phyloP scores from a whole-genome alignment of 2,888 invertebrate genomes.

The Cephus nigrinus region DNA sequence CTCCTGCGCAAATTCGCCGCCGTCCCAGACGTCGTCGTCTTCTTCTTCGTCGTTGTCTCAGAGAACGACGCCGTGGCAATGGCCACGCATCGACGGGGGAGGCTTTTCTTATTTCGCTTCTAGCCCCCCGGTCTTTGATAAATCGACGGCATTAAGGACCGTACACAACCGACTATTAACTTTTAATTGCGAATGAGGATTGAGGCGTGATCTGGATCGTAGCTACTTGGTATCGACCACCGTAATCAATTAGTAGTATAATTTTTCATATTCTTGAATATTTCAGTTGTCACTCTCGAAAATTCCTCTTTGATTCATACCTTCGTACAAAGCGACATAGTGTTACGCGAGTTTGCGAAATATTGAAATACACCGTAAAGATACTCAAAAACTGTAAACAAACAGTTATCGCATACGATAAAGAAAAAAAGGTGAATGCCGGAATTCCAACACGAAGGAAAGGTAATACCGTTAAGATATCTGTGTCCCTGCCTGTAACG shows the following conservation, averaged over 20 bases:
- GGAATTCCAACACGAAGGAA: neutral
- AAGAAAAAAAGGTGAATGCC: neutral
- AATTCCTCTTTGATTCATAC: neutral
- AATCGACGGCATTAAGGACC: constrained; percentile 47
- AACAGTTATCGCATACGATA: neutral
- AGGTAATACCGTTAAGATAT: neutral
- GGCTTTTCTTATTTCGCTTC: constrained; percentile 47
- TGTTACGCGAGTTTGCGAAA: neutral
- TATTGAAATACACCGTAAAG: neutral
- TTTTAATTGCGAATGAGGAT: constrained; percentile 28
- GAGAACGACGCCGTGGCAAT: neutral
- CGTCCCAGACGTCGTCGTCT: constrained; percentile 5
- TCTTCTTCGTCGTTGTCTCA: neutral
- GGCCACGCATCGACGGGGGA: constrained; percentile 1
- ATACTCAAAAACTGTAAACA: neutral
- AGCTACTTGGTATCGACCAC: neutral
- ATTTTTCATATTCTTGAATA: neutral
- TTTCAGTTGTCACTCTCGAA: neutral
- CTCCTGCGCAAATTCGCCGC: constrained; percentile 25
- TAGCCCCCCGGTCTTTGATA: constrained; percentile 38
- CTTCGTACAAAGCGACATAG: neutral
- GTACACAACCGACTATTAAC: constrained; percentile 37
- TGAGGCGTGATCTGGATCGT: neutral
- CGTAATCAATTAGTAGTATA: neutral
- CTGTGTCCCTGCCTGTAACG: neutral